Evolutionary conservation across 2,888 invertebrate genomes (phyloP).

Genomic region (Plagodis pulveraria): DNA sequence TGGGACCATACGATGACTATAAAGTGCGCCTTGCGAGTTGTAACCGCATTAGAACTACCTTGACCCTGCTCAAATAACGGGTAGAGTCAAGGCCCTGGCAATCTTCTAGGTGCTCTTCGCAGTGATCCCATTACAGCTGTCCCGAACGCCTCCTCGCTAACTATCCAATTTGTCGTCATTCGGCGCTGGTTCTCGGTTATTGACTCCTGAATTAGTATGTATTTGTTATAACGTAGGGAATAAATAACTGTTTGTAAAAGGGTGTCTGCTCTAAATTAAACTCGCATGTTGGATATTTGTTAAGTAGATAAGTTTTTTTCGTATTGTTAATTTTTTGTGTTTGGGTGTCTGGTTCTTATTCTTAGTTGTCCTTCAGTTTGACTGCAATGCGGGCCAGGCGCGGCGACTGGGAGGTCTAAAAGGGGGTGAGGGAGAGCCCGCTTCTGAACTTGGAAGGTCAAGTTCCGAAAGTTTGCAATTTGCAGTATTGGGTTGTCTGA

Average conservation of each 20-base stretch:
- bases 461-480: conserved; percentile 67
- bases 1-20: conserved; percentile 58
- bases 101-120: conserved; percentile 56
- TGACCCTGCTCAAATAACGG: conserved; percentile 60
- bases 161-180: conserved; percentile 57
- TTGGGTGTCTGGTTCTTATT: conserved; percentile 56
- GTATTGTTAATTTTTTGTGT: conserved; percentile 29
- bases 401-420: conserved; percentile 44
- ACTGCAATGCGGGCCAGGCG: conserved; percentile 78
- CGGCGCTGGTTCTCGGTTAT: conserved; percentile 41
- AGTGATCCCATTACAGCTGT: conserved; percentile 51
- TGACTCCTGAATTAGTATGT: conserved; percentile 50
- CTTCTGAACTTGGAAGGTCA: conserved; percentile 78
- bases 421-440: conserved; percentile 48
- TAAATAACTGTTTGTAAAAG: conserved; percentile 37
- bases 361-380: conserved; percentile 65
- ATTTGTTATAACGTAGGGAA: conserved; percentile 41
- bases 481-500: conserved; percentile 61
- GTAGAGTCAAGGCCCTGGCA: conserved; percentile 63
- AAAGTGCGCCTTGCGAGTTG: conserved; percentile 63
- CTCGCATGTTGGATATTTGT: conserved; percentile 40
- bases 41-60: conserved; percentile 68
- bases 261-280: conserved; percentile 44
- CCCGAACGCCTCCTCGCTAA: conserved; percentile 46
- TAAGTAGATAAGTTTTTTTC: background rate